Evolutionary conservation across 2,888 invertebrate species (phyloP).

Genomic region (Tetranychus truncatus): DNA sequence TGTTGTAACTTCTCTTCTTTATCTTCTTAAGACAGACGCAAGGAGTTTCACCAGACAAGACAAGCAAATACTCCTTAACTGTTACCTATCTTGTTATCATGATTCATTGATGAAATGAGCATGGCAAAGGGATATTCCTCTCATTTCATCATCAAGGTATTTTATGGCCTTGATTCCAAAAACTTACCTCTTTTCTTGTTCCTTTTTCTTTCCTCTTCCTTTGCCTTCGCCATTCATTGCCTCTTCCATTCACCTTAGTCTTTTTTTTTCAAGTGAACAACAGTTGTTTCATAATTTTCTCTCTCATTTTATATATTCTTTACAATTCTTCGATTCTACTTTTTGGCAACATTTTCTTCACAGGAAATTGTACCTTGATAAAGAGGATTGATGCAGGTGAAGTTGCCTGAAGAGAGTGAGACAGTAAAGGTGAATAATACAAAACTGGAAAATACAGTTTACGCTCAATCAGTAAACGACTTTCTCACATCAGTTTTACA

Average conservation of each 20-base stretch:
- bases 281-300: not conserved
- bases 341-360: not conserved
- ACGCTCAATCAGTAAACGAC: not conserved
- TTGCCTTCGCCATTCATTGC: not conserved
- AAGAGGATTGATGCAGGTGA: not conserved
- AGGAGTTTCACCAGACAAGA: slow-evolving; percentile 3
- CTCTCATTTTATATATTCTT: not conserved
- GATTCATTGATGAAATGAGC: not conserved
- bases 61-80: not conserved
- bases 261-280: not conserved
- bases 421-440: not conserved
- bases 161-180: not conserved
- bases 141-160: not conserved
- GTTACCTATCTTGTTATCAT: not conserved
- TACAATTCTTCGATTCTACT: too few species aligned
- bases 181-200: not conserved
- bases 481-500: not conserved
- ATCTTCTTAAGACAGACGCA: not conserved
- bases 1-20: not conserved
- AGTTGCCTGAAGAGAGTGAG: not conserved
- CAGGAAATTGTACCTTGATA: too few species aligned
- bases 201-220: slow-evolving; percentile 2
- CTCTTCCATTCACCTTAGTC: not conserved
- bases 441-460: not conserved
- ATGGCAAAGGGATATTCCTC: not conserved